Evolutionary conservation across 2,113 vertebrate species (phyloP), one percentile per base, ranked within the genome.

Genomic region (Himantopus leucocephalus): DNA sequence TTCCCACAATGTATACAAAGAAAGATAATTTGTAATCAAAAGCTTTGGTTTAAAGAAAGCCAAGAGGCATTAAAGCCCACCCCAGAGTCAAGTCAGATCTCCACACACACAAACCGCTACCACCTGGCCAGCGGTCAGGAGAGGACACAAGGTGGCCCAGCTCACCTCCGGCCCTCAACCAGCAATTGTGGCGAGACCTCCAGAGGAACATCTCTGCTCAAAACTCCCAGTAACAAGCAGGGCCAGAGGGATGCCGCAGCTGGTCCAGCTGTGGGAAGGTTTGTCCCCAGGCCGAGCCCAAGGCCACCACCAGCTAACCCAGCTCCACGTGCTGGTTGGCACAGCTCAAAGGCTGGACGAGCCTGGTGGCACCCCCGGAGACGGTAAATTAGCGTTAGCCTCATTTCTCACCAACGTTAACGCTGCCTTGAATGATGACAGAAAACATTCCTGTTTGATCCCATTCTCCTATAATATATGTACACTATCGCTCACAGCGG

Each of bases 401-500:
- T 32, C 8, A 8, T 6, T 59, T 39, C 85, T 72, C 60, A 4
- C 43, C 19, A 79, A 26, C 2, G n/a, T 53, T 27, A 67, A 27
- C 8, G 8, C 37, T 27, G 48, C 75, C 68, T n/a, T 23, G 48
- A 56, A 45, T 2, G 41, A 4, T 6, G 74, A 53, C 70, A 74
- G 77, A 48, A 67, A 37, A 11, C 62, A 63, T 9, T 45, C 68
- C 78, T 6, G 24, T 32, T 4, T 34, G n/a, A 72, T 50, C 71
- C 79, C 22, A 1, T 3, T 15, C 63, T 75, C 63, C 71, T 41
- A 4, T 1, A 41, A 22, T 1, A 11, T 13, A 14, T 2, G 20
- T 10, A 0, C 5, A 18, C 79, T 26, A 58, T 45, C 58, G 4
- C 52, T 70, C 15, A 11, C 2, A 68, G 74, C 0, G 0, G 63